Base-by-base conservation (phyloP, 1,140 invertebrate species). In the Ostrea denselamellosa region DNA sequence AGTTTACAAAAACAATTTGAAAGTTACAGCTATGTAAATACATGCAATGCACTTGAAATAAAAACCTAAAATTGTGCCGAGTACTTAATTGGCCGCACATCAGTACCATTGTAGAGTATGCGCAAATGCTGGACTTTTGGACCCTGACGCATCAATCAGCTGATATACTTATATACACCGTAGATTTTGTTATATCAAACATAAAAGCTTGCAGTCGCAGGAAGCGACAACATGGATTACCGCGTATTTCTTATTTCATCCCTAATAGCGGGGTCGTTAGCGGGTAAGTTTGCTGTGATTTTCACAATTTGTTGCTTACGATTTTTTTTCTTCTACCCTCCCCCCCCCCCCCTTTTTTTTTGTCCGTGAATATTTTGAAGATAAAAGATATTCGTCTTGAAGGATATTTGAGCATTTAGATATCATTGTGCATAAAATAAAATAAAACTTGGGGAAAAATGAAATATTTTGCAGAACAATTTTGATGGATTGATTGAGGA, bases 211-310 rank as follows among this genome's bases (percentile, higher is more conserved):
- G 82, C 34, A 22, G 44, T 83, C 82, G 82, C 52, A 14, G 2
- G 53, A 85, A 25, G 83, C 53, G 83, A 34, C 56, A 83, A 28
- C 86, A 87, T 87, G 86, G 86, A 87, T 87, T 83, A 83, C 83
- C 54, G 56, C 17, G 34, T 56, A 62, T 25, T 83, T 51, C 28
- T 68, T 51, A 51, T 83, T 34, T 54, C 83, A 34, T 77, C 81
- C 56, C 56, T 87, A 22, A 28, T 87, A 62, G 86, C 86, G 25
- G 86, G 86, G 34, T 58, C 77, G 53, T 62, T 51, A 44, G 86
- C 86, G 52, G 86, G 86, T 87, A 62, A 85, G 83, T 58, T 34
- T 81, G 10, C 25, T 81, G 44, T 19, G 2, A 53, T 0, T n/a
- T 53, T 52, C 28, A 17, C 2, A 44, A 44, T 2, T 44, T 44